Evolutionary conservation across 1,140 invertebrate genomes (phyloP), one percentile per base, ranked within the genome.

Genomic region (Tetramorium parvispinum): DNA sequence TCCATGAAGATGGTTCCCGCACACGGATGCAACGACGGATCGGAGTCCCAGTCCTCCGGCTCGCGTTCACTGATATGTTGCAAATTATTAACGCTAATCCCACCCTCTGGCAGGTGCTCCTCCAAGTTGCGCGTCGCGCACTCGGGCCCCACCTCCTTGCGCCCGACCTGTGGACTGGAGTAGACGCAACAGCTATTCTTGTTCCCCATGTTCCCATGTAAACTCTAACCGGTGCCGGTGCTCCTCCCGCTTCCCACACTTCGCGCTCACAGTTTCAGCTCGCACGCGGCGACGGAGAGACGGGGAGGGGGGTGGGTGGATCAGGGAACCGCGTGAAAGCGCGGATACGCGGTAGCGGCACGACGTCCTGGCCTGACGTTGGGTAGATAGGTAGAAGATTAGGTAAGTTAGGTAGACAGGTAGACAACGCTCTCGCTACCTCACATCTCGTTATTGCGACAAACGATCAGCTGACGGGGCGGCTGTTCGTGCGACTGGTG

Each of bases 1-100:
- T 98, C 98, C 96, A 99, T 97, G 95, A 99, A 99, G 91, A 99
- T 97, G 51, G 99, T 99, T 51, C 97, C 98, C 70, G 98, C 98
- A 91, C 98, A 97, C 0, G 99, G 99, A 96, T 99, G 98, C 81
- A 99, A 97, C 0, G 99, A 99, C 10, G 99, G 99, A 96, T 99
- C 99, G 0, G 94, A 95, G 91, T 99, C 98, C 91, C 98, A 98
- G 95, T 99, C 99, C 94, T 99, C 98, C 16, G 98, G 97, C 94
- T 99, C 99, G 89, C 99, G 96, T 96, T 99, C 99, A 94, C 98
- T 99, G 89, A 99, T 99, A 95, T 99, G 99, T 94, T 99, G 99
- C 76, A 99, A 96, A 96, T 99, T 99, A 88, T 97, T 97, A 73
- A 97, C 96, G 94, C 97, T 98, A 89, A 98, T 97, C 94, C 98